Percentiles rank a stretch among this genome's conserved stretches.
phyloP scores from a whole-genome alignment of 2,888 invertebrate genomes.

The Acronicta alni region DNA sequence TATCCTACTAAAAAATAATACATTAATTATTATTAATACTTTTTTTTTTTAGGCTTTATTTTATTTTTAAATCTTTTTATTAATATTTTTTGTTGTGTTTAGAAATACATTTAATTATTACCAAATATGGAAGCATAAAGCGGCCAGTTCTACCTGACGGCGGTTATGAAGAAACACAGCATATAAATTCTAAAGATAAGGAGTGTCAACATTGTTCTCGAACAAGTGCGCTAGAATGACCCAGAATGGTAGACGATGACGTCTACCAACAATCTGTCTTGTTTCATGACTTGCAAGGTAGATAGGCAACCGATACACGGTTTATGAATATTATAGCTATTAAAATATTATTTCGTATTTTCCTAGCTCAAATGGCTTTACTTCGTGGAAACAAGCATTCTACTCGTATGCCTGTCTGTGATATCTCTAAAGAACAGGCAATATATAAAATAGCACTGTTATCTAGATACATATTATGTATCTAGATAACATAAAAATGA shows the following conservation, averaged over 20 bases:
- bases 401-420: neutral
- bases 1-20: too few relatives aligned
- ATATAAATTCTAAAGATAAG: constrained; percentile 37
- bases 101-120: too few relatives aligned
- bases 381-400: neutral
- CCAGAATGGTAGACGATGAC: too few relatives aligned
- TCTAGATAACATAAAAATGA: too few relatives aligned
- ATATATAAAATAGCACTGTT: too few relatives aligned
- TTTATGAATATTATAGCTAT: constrained; percentile 25
- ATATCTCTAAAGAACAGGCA: too few relatives aligned
- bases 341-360: constrained; percentile 15
- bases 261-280: constrained; percentile 27
- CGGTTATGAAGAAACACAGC: constrained; percentile 10
- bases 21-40: too few relatives aligned
- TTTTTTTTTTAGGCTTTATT: too few relatives aligned
- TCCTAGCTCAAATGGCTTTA: neutral
- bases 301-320: constrained; percentile 29
- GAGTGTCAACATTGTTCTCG: constrained; percentile 36
- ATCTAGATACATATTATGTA: too few relatives aligned
- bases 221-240: constrained; percentile 22
- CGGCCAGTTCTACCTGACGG: constrained; percentile 8
- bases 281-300: constrained; percentile 29
- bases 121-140: neutral
- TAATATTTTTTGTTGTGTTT: too few relatives aligned
- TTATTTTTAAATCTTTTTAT: too few relatives aligned